Evolutionary conservation across 1,140 invertebrate genomes (phyloP).

Genomic region (Neodiprion fabricii): DNA sequence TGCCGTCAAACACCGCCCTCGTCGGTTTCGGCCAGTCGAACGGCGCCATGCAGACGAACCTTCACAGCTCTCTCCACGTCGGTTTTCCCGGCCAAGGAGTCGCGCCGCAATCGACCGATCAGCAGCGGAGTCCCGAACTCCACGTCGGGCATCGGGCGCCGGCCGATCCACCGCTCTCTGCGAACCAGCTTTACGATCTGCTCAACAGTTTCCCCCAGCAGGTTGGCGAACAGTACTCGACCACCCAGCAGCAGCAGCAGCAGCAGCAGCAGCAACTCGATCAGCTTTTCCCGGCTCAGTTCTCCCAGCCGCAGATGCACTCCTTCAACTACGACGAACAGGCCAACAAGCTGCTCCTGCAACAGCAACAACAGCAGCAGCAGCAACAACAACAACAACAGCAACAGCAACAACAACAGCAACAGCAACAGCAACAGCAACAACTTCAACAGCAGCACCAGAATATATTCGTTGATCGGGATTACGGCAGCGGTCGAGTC

Average conservation of each 20-base stretch:
- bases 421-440: conserved; percentile 17
- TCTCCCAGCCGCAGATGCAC: conserved; percentile 60
- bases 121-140: conserved; percentile 42
- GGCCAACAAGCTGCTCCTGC: conserved; percentile 41
- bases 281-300: conserved; percentile 39
- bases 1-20: conserved; percentile 36
- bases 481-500: conserved; percentile 43
- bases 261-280: conserved; percentile 57
- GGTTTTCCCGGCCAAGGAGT: conserved; percentile 36
- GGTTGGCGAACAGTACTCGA: conserved; percentile 51
- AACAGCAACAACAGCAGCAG: conserved; percentile 34
- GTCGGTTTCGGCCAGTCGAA: conserved; percentile 36
- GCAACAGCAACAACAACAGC: conserved; percentile 33
- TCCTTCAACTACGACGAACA: conserved; percentile 65
- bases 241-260: conserved; percentile 57
- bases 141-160: conserved; percentile 44
- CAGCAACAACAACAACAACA: conserved; percentile 32
- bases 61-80: conserved; percentile 49
- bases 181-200: conserved; percentile 64
- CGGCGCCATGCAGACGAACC: conserved; percentile 49
- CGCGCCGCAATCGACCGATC: conserved; percentile 31
- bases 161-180: conserved; percentile 53
- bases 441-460: conserved; percentile 25
- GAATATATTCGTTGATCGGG: conserved; percentile 40
- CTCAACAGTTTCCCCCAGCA: conserved; percentile 62